Conservation (phyloP, 2,888 invertebrate species). For the Macroteleia sp. region DNA sequence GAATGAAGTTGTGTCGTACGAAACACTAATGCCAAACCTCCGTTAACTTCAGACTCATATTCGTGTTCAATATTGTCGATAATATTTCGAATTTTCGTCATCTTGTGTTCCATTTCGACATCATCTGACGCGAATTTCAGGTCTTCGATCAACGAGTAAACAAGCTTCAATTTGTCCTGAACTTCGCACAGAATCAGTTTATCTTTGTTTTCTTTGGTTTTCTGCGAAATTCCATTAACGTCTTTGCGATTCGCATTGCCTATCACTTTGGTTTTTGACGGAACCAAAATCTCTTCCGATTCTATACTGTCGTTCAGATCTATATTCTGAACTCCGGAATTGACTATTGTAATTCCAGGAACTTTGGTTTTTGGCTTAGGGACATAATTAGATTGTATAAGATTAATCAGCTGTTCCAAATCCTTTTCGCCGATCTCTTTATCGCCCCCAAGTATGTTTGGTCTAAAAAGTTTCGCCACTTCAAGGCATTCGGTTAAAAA, state of each 20-base stretch:
- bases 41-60: conserved; percentile 66
- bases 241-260: not conserved
- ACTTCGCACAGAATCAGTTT: conserved; percentile 36
- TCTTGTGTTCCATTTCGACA: conserved; percentile 77
- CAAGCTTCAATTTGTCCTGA: conserved; percentile 37
- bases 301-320: not conserved
- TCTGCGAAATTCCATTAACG: conserved; percentile 13
- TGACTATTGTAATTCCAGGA: conserved; percentile 80
- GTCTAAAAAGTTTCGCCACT: conserved; percentile 85
- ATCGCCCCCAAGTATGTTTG: conserved; percentile 83
- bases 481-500: conserved; percentile 87
- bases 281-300: conserved; percentile 26
- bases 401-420: conserved; percentile 70
- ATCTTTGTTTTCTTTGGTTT: conserved; percentile 32
- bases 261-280: not conserved
- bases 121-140: conserved; percentile 9
- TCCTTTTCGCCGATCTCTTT: conserved; percentile 59
- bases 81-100: conserved; percentile 76
- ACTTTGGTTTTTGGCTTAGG: conserved; percentile 59
- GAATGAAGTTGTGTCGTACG: conserved; percentile 76
- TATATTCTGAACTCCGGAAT: conserved; percentile 66
- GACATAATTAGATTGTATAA: conserved; percentile 71
- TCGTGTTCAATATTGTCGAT: conserved; percentile 69
- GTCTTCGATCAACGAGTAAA: conserved; percentile 32
- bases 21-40: conserved; percentile 74